phyloP scores from a whole-genome alignment of 2,113 vertebrate species.

The Myrmecobius fasciatus region DNA sequence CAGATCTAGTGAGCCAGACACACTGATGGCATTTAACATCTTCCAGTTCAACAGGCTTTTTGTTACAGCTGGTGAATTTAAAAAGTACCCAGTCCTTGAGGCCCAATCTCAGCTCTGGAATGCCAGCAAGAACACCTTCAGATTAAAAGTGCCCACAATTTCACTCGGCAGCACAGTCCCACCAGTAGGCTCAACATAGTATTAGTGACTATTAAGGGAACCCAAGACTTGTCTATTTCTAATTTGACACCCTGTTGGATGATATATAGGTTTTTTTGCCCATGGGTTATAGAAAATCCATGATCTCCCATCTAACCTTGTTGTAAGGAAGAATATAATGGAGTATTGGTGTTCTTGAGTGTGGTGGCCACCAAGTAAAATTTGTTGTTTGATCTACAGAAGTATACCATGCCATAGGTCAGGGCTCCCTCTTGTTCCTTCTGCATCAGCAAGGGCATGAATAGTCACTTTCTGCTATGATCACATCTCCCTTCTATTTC shows the following conservation, averaged over 20 bases:
- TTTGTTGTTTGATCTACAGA: slow-evolving; percentile 95
- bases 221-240: slow-evolving; percentile 86
- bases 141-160: slow-evolving; percentile 88
- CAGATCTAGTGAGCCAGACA: slow-evolving; percentile 91
- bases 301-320: too few species aligned
- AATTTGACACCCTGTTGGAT: slow-evolving; percentile 91
- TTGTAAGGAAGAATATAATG: too few species aligned
- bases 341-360: slow-evolving; percentile 92
- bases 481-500: slow-evolving; percentile 92
- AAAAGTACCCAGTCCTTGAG: slow-evolving; percentile 92
- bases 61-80: slow-evolving; percentile 90
- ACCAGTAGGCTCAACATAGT: slow-evolving; percentile 91
- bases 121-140: slow-evolving; percentile 90
- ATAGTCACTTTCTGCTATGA: slow-evolving; percentile 90
- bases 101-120: slow-evolving; percentile 90
- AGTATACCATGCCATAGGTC: slow-evolving; percentile 87
- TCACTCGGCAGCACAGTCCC: slow-evolving; percentile 89
- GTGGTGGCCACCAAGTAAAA: slow-evolving; percentile 91
- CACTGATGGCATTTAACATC: slow-evolving; percentile 94
- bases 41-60: slow-evolving; percentile 90
- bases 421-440: slow-evolving; percentile 89
- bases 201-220: slow-evolving; percentile 92
- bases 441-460: slow-evolving; percentile 89
- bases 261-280: slow-evolving; percentile 93
- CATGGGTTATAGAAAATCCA: slow-evolving; percentile 93